phyloP scores from a whole-genome alignment of 1,140 invertebrate genomes.

The Spodoptera frugiperda region DNA sequence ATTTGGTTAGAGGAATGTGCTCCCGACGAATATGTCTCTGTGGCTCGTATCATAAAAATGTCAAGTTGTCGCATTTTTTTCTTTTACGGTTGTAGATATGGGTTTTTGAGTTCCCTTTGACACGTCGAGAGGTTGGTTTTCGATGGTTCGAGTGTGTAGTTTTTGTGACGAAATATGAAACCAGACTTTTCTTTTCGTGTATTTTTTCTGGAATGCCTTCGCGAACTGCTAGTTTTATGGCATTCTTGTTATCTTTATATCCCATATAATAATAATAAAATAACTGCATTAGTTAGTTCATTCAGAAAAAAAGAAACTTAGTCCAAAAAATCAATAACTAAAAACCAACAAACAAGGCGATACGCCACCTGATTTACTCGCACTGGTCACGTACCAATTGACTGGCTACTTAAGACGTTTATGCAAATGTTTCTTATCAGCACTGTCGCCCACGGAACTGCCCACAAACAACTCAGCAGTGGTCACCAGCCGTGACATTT shows the following conservation, averaged over 20 bases:
- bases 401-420: constrained; percentile 26
- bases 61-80: constrained; percentile 34
- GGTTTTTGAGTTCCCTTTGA: constrained; percentile 23
- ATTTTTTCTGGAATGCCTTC: not conserved
- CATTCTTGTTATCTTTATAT: too few relatives aligned
- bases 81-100: constrained; percentile 22
- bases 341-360: not conserved
- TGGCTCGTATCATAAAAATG: constrained; percentile 21
- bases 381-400: constrained; percentile 9
- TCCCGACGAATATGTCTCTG: constrained; percentile 19
- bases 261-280: too few relatives aligned
- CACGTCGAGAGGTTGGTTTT: constrained; percentile 4
- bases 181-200: not conserved
- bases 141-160: constrained; percentile 9
- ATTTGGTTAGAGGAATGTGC: constrained; percentile 43
- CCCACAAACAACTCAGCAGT: constrained; percentile 40
- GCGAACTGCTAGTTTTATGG: not conserved
- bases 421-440: constrained; percentile 36
- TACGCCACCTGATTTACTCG: constrained; percentile 2
- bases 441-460: constrained; percentile 16
- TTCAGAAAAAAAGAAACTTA: not conserved
- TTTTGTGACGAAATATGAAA: not conserved
- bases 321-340: not conserved
- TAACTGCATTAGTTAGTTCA: not conserved
- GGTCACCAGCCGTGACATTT: constrained; percentile 40